Base-by-base conservation (phyloP, 2,888 invertebrate genomes). In the Dasysyrphus tricinctus region DNA sequence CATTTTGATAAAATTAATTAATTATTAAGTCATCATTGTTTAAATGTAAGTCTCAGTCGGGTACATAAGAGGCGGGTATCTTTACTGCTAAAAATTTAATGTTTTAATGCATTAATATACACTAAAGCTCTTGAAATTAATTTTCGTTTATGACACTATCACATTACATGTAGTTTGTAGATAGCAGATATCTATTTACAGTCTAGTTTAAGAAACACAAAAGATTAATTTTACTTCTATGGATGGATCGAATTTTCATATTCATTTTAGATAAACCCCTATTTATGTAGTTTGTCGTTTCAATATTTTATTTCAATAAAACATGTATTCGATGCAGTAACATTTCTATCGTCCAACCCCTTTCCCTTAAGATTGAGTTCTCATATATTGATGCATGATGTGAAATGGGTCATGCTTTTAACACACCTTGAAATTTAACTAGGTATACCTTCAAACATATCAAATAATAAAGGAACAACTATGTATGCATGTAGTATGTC, bases 351-450 rank as follows among this genome's bases (percentile, higher is more conserved):
- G 14, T 59, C 16, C 16, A n/a, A n/a, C 14, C 61, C 19, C 24
- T 24, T 24, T 24, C 24, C 3, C 14, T 14, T n/a, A 0, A 24
- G 5, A 42, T 24, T 14, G 14, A 42, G 61, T 61, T 42, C 42
- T 42, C 61, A 61, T 49, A 49, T n/a, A 24, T 61, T 8, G 9
- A 37, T 42, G 42, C n/a, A 42, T 14, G 24, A 42, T 24, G 24
- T 54, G 29, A 65, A 73, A 82, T 82, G 73, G 82, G 72, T 73
- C 73, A 57, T 78, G 59, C 59, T 61, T 74, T 51, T 12, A 61
- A 67, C 84, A 80, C 84, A 84, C 84, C 84, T 72, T 80, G 57
- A 72, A 72, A 51, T 51, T 59, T 14, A 42, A 78, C 74, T 34
- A 77, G 51, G 8, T 16, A 16, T 54, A 39, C 12, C 5, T 44